phyloP scores from a whole-genome alignment of 2,113 vertebrate genomes.

The Agapornis roseicollis region DNA sequence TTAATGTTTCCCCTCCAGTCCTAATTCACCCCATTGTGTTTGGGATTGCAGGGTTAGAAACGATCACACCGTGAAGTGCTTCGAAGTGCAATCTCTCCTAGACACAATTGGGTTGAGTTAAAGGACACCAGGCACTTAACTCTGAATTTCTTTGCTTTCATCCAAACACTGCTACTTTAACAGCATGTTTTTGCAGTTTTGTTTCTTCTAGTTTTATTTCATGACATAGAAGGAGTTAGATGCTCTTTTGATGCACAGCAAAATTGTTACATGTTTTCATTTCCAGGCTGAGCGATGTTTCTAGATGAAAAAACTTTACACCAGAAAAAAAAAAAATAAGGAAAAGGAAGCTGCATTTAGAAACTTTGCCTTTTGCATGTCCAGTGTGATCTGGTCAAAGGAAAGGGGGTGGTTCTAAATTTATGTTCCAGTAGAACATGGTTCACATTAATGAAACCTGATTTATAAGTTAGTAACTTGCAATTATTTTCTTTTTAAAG shows the following conservation, averaged over 20 bases:
- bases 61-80: conserved; percentile 36
- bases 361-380: neutral
- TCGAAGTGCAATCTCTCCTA: conserved; percentile 36
- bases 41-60: conserved; percentile 49
- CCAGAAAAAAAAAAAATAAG: neutral
- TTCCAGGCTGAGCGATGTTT: neutral
- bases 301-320: neutral
- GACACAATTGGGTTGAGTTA: conserved; percentile 52
- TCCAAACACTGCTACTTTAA: conserved; percentile 8
- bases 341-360: neutral
- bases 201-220: conserved; percentile 12
- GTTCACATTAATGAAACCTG: neutral
- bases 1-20: conserved; percentile 24
- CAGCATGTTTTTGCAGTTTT: neutral
- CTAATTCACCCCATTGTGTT: conserved; percentile 43
- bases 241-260: neutral
- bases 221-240: neutral
- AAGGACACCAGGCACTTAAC: conserved; percentile 32
- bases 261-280: neutral
- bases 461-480: neutral
- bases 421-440: neutral
- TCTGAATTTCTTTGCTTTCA: conserved; percentile 39
- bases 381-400: neutral
- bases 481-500: neutral
- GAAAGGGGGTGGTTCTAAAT: neutral